A percentile compares a stretch with the other conserved stretches of the same genome.
Conservation (phyloP, 2,888 invertebrate species). For the Stramonita haemastoma region DNA sequence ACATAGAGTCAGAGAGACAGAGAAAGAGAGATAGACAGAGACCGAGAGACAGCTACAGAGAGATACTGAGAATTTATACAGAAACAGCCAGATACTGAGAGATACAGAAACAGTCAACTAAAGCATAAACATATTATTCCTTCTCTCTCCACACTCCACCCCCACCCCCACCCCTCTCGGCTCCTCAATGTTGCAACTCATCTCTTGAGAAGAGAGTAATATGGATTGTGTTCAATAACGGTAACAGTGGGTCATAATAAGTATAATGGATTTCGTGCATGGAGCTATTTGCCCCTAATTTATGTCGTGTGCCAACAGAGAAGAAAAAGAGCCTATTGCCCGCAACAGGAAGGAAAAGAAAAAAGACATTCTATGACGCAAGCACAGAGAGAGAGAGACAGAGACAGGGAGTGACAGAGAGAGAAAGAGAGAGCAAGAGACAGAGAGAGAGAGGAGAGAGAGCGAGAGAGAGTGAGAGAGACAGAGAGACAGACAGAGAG, state of each 20-base stretch:
- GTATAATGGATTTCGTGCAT: background rate
- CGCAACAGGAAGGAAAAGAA: background rate
- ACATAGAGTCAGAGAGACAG: background rate
- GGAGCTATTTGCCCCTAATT: too few species aligned
- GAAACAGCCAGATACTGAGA: background rate
- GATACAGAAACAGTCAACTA: background rate
- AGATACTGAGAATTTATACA: background rate
- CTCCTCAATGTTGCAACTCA: background rate
- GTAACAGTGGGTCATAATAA: background rate
- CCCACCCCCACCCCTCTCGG: too few species aligned
- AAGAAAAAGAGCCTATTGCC: background rate
- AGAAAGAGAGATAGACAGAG: background rate
- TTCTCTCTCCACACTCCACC: too few species aligned
- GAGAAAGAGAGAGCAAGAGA: background rate
- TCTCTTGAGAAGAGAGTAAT: background rate
- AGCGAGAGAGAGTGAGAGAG: background rate
- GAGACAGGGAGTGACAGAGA: background rate
- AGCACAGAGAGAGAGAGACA: background rate
- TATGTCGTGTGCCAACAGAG: too few species aligned
- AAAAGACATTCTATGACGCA: background rate
- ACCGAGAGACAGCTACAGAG: background rate
- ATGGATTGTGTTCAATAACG: background rate
- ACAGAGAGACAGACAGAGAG: constrained; percentile 9
- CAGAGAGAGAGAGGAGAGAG: background rate
- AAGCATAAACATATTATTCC: background rate